Evolutionary conservation across 2,888 invertebrate genomes (phyloP), one percentile per base, ranked within the genome.

Genomic region (Ectemnius lituratus): DNA sequence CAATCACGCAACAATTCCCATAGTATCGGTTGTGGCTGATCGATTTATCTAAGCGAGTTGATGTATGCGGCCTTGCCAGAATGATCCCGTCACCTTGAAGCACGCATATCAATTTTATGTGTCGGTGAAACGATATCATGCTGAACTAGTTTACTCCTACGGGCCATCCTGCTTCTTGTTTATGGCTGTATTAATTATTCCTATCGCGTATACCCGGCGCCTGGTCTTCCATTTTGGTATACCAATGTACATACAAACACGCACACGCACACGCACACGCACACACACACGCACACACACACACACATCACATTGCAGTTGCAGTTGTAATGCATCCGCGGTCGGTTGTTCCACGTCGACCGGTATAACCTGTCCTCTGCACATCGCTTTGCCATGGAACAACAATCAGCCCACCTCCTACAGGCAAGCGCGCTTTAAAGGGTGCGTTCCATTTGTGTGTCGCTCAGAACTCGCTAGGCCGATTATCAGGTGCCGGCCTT

Each of bases 131-230:
- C 86, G 85, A 85, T 86, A 88, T 86, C 85, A 80, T 65, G 52
- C 65, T 8, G 8, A 37, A 37, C 37, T 37, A 63, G 76, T 75
- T 74, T 59, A 73, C 66, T 67, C 61, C 76, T 47, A 11, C 46
- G 64, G 59, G 62, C 62, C 13, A 28, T 52, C 59, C 37, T 6
- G 62, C 69, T 67, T 80, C 86, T 88, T 88, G 89, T 89, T 89
- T 89, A 90, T 88, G 85, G 86, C 78, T 85, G 84, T 88, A 89
- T 89, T 89, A 90, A 90, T 90, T 89, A 90, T 90, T 90, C 89
- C 85, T 87, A 89, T 88, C 89, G 88, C 89, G 88, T 89, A 86
- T 78, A 76, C 75, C 79, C 80, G 75, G 78, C 57, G 77, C 76
- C 11, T 37, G 37, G 8, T 8, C 37, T 37, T 37, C 37, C 37